Evolutionary conservation across 1,140 invertebrate species (phyloP).

Genomic region (Penaeus japonicus): DNA sequence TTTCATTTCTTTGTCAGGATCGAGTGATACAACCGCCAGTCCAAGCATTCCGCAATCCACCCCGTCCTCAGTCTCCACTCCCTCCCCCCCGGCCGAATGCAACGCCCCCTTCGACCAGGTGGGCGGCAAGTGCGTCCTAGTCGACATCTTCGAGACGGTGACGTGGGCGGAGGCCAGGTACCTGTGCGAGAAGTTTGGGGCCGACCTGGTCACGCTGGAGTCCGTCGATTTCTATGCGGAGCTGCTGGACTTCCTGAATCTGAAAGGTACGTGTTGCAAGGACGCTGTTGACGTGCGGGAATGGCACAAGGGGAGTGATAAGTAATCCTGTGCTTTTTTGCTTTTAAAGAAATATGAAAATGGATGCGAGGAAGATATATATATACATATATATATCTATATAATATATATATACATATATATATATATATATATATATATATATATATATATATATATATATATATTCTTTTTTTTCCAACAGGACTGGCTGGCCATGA

Average conservation of each 20-base stretch:
- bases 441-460: not conserved
- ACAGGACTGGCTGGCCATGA: constrained; percentile 4
- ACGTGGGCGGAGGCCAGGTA: constrained; percentile 17
- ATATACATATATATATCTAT: no score
- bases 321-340: no score
- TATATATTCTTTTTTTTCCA: no score
- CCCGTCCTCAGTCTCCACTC: not conserved
- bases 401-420: not conserved
- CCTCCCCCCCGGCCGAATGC: not conserved
- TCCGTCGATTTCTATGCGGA: not conserved
- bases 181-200: constrained; percentile 20
- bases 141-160: not conserved
- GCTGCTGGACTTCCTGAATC: not conserved
- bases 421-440: not conserved
- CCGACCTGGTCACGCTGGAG: not conserved
- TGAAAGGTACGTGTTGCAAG: not conserved
- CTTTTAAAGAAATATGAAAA: no score
- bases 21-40: no score
- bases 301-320: no score
- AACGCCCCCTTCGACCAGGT: not conserved
- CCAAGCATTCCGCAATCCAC: no score
- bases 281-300: not conserved
- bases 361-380: no score
- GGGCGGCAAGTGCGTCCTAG: not conserved
- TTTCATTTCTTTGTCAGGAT: no score